Evolutionary conservation across 2,888 invertebrate genomes (phyloP).

Genomic region (Actias luna): DNA sequence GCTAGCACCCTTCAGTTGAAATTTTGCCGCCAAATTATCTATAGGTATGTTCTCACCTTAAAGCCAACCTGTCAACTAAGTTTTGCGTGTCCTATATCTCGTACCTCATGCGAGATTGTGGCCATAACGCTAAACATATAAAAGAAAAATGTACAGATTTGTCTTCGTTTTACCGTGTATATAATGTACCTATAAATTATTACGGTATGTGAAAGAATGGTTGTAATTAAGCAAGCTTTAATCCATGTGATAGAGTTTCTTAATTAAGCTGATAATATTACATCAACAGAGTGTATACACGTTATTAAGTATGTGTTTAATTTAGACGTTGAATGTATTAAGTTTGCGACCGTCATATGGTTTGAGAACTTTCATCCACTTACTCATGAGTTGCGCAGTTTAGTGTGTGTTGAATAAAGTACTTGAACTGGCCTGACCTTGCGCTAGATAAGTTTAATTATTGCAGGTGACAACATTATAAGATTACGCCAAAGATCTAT

Average conservation of each 20-base stretch:
- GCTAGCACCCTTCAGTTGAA: too few relatives aligned
- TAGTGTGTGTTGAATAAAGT: background rate
- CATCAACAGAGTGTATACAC: background rate
- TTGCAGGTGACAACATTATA: background rate
- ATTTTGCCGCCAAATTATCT: too few relatives aligned
- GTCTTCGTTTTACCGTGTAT: too few relatives aligned
- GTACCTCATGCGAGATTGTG: too few relatives aligned
- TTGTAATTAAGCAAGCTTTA: background rate
- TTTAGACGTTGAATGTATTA: constrained; percentile 25
- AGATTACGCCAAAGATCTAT: background rate
- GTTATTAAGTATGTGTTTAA: constrained; percentile 21
- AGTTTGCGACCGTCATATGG: constrained; percentile 28
- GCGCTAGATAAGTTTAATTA: constrained; percentile 4
- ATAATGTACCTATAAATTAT: too few relatives aligned
- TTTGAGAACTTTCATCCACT: constrained; percentile 26
- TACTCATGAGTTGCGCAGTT: constrained; percentile 7
- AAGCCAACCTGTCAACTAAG: too few relatives aligned
- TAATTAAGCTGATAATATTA: background rate
- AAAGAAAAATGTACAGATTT: too few relatives aligned
- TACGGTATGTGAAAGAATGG: too few relatives aligned
- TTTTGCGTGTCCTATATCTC: too few relatives aligned
- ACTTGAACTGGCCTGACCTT: constrained; percentile 10
- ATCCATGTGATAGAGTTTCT: background rate
- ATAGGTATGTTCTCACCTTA: too few relatives aligned
- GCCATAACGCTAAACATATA: too few relatives aligned